Conservation (phyloP, 1,140 invertebrate genomes). For the Xylocopa sonorina region DNA sequence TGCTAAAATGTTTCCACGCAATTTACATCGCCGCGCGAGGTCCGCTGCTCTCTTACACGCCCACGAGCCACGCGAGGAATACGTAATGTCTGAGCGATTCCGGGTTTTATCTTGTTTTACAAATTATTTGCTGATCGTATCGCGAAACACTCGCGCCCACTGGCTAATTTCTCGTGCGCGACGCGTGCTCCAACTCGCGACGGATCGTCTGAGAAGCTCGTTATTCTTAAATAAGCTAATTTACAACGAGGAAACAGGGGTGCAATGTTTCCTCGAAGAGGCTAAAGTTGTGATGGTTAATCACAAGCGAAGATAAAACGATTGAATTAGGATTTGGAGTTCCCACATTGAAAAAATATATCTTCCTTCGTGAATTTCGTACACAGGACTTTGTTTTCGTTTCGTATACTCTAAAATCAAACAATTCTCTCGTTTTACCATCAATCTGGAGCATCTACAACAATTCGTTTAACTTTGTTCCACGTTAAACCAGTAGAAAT, state of each 20-base stretch:
- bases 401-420: not conserved
- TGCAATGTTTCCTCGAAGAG: no score
- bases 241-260: not conserved
- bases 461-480: not conserved
- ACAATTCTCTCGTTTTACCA: not conserved
- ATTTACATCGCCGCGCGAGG: constrained; percentile 71
- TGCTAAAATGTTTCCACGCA: constrained; percentile 69
- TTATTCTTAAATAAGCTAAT: not conserved
- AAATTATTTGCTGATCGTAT: constrained; percentile 41
- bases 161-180: not conserved
- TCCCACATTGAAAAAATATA: no score
- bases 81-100: constrained; percentile 60
- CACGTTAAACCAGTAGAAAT: not conserved
- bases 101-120: constrained; percentile 20
- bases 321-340: not conserved
- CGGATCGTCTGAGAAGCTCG: not conserved
- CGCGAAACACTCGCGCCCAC: not conserved
- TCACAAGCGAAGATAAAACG: not conserved
- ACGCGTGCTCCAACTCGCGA: constrained; percentile 23
- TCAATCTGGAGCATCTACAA: not conserved
- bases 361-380: no score
- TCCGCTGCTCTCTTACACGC: constrained; percentile 50
- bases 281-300: not conserved
- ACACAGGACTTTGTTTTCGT: not conserved
- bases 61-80: constrained; percentile 60